Percentiles rank a stretch among this genome's conserved stretches.
These are phyloP conservation scores for Masnerella sp. DNA, from an alignment of 2,888 invertebrate genomes.

Conservation along the genomic window DNA sequence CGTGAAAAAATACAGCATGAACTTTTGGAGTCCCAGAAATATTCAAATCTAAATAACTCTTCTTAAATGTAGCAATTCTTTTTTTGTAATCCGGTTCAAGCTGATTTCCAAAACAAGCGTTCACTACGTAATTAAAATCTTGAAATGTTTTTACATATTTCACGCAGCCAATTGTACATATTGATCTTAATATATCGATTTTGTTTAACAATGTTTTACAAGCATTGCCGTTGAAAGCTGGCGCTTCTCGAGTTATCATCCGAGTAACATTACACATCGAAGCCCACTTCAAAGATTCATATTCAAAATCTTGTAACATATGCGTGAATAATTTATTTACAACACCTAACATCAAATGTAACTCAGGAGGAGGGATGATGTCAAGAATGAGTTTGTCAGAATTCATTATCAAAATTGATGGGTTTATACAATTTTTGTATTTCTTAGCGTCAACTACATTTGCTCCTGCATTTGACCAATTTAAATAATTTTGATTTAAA, in stretches of 20 bases:
- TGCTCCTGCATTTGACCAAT: background rate
- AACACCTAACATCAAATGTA: constrained; percentile 28
- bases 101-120: background rate
- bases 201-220: constrained; percentile 2
- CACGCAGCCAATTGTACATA: background rate
- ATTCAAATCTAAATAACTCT: constrained; percentile 20
- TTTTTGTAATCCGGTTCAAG: constrained; percentile 1
- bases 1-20: constrained; percentile 28
- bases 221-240: constrained; percentile 10
- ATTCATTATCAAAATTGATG: constrained; percentile 4
- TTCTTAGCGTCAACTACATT: constrained; percentile 2
- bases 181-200: constrained; percentile 1
- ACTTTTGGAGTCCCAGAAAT: constrained; percentile 32
- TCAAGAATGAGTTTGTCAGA: constrained; percentile 12
- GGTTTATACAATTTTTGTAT: constrained; percentile 10
- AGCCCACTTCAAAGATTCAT: constrained; percentile 10
- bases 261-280: background rate
- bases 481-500: background rate
- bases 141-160: background rate
- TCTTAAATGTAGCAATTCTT: constrained; percentile 3
- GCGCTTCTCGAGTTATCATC: background rate
- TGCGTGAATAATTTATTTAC: constrained; percentile 17
- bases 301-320: constrained; percentile 5
- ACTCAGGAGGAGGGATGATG: constrained; percentile 29
- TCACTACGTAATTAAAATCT: background rate